Evolutionary conservation across 2,113 vertebrate genomes (phyloP).

Genomic region (Corapipo altera): DNA sequence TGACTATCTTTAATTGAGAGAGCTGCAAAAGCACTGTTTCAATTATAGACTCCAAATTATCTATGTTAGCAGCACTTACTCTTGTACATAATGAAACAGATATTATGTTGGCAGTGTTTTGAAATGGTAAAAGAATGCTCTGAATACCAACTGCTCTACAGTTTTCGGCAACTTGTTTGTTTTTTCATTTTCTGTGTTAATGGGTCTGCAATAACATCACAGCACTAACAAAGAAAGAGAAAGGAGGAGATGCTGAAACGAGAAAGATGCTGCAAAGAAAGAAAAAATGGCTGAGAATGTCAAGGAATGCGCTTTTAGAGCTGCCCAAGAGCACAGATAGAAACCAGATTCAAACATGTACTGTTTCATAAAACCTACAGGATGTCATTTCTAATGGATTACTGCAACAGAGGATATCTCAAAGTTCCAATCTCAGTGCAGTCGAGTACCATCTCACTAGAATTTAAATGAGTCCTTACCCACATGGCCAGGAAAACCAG

Average conservation of each 20-base stretch:
- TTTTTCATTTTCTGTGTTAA: conserved; percentile 55
- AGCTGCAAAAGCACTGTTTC: conserved; percentile 33
- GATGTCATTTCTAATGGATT: background rate
- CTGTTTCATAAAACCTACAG: background rate
- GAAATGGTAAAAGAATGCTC: conserved; percentile 46
- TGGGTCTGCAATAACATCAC: background rate
- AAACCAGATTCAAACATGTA: background rate
- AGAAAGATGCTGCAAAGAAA: background rate
- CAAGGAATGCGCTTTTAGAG: background rate
- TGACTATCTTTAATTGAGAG: conserved; percentile 61
- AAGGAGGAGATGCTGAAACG: background rate
- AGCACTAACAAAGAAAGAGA: background rate
- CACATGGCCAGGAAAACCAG: background rate
- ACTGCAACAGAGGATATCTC: background rate
- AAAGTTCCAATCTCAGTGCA: background rate
- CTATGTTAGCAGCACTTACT: conserved; percentile 38
- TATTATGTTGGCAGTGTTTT: conserved; percentile 40
- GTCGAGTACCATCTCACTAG: background rate
- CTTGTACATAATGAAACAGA: conserved; percentile 54
- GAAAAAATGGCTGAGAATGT: background rate
- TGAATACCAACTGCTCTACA: conserved; percentile 23
- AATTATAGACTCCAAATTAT: conserved; percentile 66
- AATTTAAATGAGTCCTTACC: background rate
- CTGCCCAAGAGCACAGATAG: background rate
- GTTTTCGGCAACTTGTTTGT: conserved; percentile 38